Evolutionary conservation across 2,113 vertebrate species (phyloP), one percentile per base, ranked within the genome.

Genomic region (Onychostoma macrolepis): DNA sequence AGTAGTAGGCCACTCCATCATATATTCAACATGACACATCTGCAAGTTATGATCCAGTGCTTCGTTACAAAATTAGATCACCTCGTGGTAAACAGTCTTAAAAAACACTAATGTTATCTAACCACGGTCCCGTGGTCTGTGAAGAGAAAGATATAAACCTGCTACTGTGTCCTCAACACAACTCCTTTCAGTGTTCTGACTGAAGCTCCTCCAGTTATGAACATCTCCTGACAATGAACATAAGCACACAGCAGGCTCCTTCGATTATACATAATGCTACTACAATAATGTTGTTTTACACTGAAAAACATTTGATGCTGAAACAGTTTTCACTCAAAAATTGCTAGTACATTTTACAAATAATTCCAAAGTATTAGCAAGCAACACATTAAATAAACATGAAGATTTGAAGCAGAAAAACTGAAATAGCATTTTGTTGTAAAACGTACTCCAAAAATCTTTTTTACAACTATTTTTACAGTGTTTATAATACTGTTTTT

Each of bases 131-230:
- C 43, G 83, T 63, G 85, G 75, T 87, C 76, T 53, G 75, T 45
- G 19, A 85, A 53, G 26, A 67, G 76, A 45, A 72, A 30, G 21
- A 58, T 65, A 71, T 41, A 83, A n/a, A 69, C 72, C 71, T 78
- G 76, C 80, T 81, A 53, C 83, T 85, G 79, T 78, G 28, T 33
- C 26, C 4, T 19, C 28, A 28, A 53, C 41, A 76, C 43, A 75
- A 26, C 74, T 76, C 38, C 80, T 85, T 88, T 85, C 69, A 77
- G 11, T 67, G 30, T 69, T 69, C 56, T 28, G 11, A 75, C 56
- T 21, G 30, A 69, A 50, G 10, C n/a, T 15, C 6, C 4, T 38
- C 21, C 75, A 38, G 26, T 48, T 28, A 84, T 36, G n/a, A 79
- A 71, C 17, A 45, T 48, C 76, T 4, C 43, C n/a, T 48, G 13